Evolutionary conservation across 2,888 invertebrate species (phyloP), one percentile per base, ranked within the genome.

Genomic region (Neria commutata): DNA sequence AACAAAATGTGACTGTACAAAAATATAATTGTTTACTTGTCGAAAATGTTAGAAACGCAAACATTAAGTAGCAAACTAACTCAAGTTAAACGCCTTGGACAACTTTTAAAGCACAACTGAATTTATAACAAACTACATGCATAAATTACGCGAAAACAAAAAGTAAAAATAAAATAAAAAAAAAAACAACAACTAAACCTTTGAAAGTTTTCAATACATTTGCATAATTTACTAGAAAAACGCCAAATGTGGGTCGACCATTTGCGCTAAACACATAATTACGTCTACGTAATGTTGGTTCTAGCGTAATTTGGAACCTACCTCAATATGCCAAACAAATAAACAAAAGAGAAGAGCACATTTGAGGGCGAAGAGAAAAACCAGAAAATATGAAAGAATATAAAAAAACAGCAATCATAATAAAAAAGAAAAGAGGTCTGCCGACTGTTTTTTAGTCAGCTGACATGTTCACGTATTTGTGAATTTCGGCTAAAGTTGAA

Each of bases 281-380:
- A 8, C 19, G 14, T 6, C 21, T 23, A 24, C 24, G 37, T 34
- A 34, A 51, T 51, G 16, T 16, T 49, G 3, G 21, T 40, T 51
- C 8, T 14, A 40, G 19, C 19, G 5, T 37, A 11, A 14, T 42
- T 17, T 21, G 14, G 19, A 54, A 46, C 54, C 54, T 54, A 46
- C 54, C 54, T 46, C 54, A 54, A 54, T 17, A 42, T 53, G 19
- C 37, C 23, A 42, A 37, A 11, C 8, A 4, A 42, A 19, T 19
- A 19, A 19, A 42, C 29, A 8, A 8, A 29, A 29, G n/a, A n/a
- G 11, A 29, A 11, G 6, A 29, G 29, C 29, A 29, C 29, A 29
- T n/a, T n/a, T n/a, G n/a, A n/a, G n/a, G n/a, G n/a, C n/a, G n/a
- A n/a, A n/a, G n/a, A n/a, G n/a, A 37, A 37, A 6, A 37, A n/a